phyloP scores from a whole-genome alignment of 2,113 vertebrate genomes.

The Silurus glanis region DNA sequence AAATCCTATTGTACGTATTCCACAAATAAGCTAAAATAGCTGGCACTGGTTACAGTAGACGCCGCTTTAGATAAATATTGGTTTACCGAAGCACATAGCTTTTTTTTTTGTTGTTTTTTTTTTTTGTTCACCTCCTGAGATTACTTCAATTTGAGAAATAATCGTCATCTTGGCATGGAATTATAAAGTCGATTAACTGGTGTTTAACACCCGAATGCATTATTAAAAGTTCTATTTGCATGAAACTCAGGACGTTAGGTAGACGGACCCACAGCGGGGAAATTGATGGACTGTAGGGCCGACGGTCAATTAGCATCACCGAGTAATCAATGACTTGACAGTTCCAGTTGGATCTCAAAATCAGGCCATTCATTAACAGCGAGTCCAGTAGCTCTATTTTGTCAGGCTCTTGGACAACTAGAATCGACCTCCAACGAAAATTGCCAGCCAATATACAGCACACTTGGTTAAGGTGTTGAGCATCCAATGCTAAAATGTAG shows the following conservation, averaged over 20 bases:
- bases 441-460: not conserved
- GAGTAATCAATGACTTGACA: conserved; percentile 24
- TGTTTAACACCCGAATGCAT: not conserved
- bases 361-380: not conserved
- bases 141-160: not conserved
- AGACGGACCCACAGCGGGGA: not conserved
- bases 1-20: not conserved
- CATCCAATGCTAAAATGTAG: too few relatives aligned
- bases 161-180: not conserved
- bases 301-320: not conserved
- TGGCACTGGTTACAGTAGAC: not conserved
- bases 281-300: not conserved
- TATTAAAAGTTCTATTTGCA: not conserved
- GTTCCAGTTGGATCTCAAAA: not conserved
- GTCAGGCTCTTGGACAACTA: not conserved
- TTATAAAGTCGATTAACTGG: not conserved
- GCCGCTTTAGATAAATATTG: not conserved
- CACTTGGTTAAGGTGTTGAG: not conserved
- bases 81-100: not conserved
- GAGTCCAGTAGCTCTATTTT: not conserved
- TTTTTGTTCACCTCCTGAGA: not conserved
- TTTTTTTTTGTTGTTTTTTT: too few relatives aligned
- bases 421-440: not conserved
- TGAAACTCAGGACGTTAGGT: not conserved
- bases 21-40: not conserved